Conservation (phyloP, 2,113 vertebrate genomes). For the Grantiella picta region DNA sequence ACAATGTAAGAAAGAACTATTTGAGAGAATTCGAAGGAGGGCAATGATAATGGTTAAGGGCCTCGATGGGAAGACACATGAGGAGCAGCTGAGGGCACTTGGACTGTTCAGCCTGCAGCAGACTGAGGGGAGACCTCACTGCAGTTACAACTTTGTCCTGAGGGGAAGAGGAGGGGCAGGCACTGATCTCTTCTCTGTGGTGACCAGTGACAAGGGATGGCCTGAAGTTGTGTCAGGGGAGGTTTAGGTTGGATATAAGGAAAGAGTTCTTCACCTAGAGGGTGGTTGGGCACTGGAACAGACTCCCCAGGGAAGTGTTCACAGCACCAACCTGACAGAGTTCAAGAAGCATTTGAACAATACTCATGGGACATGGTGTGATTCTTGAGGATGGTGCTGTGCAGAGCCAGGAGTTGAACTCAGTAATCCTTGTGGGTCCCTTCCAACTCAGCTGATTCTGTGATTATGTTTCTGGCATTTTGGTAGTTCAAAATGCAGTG, state of each 20-base stretch:
- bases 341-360: neutral
- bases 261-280: neutral
- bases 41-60: no score
- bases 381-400: neutral
- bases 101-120: neutral
- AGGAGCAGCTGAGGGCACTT: neutral
- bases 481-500: neutral
- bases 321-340: neutral
- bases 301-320: neutral
- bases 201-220: neutral
- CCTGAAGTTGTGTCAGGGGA: neutral
- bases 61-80: accelerated
- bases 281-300: accelerated
- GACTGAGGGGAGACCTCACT: neutral
- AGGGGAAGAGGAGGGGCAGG: neutral
- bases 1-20: neutral
- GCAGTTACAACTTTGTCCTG: neutral
- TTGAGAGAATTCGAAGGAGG: neutral
- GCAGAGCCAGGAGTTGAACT: neutral
- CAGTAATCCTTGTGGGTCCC: neutral
- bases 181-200: neutral
- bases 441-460: neutral
- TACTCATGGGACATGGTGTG: neutral
- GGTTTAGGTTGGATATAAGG: accelerated
- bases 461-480: neutral